Evolutionary conservation across 2,113 vertebrate species (phyloP).

Genomic region (Terrapene triunguis): DNA sequence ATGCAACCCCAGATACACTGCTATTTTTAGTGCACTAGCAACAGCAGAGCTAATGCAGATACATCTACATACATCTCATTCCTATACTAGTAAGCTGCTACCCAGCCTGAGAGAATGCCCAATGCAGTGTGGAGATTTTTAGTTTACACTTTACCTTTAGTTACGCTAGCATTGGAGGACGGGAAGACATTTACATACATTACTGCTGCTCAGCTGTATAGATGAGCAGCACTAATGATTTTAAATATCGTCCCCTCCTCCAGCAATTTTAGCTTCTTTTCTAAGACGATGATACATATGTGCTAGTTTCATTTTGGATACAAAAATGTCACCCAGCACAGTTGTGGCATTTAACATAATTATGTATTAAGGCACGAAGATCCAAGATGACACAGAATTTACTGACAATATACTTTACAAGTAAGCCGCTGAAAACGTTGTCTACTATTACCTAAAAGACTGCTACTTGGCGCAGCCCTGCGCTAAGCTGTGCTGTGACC

Average conservation of each 20-base stretch:
- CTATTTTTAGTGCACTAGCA: too few species aligned
- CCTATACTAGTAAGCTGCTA: neutral
- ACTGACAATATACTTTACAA: neutral
- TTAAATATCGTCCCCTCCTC: neutral
- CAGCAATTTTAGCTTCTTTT: neutral
- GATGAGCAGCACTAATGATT: neutral
- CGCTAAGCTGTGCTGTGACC: neutral
- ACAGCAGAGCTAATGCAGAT: neutral
- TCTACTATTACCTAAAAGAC: neutral
- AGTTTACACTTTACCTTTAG: neutral
- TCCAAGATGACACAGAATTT: neutral
- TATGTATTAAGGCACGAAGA: neutral
- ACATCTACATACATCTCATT: neutral
- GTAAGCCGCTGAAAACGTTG: neutral
- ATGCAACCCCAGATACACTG: too few species aligned
- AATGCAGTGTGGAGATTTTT: neutral
- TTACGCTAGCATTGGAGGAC: neutral
- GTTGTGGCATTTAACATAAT: neutral
- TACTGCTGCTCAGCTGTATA: too few species aligned
- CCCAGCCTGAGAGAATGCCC: neutral
- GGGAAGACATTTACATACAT: neutral
- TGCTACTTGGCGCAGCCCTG: neutral
- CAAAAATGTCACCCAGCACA: neutral
- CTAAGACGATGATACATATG: neutral
- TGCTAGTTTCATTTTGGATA: neutral